Evolutionary conservation across 2,113 vertebrate genomes (phyloP), one percentile per base, ranked within the genome.

Genomic region (Labeo catla): DNA sequence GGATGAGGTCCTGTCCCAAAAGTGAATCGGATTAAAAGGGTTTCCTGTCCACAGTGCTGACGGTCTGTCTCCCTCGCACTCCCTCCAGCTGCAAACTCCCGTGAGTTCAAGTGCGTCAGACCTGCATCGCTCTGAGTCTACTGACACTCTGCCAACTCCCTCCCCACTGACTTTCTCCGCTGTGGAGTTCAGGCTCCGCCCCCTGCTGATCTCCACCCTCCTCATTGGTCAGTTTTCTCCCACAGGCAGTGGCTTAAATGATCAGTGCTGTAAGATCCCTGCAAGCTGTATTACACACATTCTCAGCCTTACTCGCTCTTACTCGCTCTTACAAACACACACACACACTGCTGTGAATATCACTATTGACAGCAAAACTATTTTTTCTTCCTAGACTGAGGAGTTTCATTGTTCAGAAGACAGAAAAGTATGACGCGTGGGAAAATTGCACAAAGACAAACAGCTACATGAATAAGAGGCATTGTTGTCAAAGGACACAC

Each of bases 101-200:
- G 74, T 39, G 86, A 83, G 89, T 72, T 90, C 74, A 87, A 92
- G 91, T 93, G 95, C 92, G 93, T 93, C 94, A 94, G 93, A 91
- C 90, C 91, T 93, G 93, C 93, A 89, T 92, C 77, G 88, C 76
- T 61, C 45, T 76, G 88, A 87, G 83, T 89, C 91, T 90, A 59
- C 86, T 93, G 92, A 91, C 90, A 91, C 82, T 9, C 73, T 43
- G 93, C 93, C 94, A 95, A 87, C 89, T 93, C 93, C 88, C 93
- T 92, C 90, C 90, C 21, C 50, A 73, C 59, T 70, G 89, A 89
- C 91, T 86, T 90, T 76, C n/a, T 45, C 73, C 43, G 2, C 36
- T 89, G 80, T 90, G 13, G n/a, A 50, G 63, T 52, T 47, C 72
- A 86, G 79, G 86, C 93, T 89, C 89, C 86, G 82, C 91, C 89